phyloP scores from a whole-genome alignment of 2,113 vertebrate species.

The Orycteropus afer region DNA sequence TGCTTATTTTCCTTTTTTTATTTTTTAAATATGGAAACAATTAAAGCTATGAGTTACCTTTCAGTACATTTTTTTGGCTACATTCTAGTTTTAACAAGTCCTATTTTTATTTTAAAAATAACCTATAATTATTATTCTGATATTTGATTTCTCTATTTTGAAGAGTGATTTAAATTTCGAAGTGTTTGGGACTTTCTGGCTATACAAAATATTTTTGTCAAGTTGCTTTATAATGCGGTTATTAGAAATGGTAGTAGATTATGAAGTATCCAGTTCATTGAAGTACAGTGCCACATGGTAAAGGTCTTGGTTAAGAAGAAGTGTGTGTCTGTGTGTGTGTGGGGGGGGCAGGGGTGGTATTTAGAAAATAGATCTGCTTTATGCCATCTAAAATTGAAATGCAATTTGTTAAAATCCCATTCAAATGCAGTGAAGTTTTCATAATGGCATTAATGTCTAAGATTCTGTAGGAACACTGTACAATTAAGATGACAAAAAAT shows the following conservation, averaged over 20 bases:
- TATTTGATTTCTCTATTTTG: neutral
- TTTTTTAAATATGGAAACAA: too few species aligned
- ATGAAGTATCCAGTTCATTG: neutral
- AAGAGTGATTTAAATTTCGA: conserved; percentile 42
- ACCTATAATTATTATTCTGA: neutral
- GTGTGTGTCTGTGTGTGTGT: neutral
- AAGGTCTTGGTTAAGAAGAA: neutral
- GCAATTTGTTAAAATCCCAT: neutral
- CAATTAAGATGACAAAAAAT: neutral
- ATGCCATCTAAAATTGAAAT: neutral
- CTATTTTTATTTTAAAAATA: neutral
- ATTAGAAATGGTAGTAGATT: neutral
- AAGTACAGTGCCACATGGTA: neutral
- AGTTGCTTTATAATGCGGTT: neutral
- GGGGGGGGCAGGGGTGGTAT: neutral
- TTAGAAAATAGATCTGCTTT: neutral
- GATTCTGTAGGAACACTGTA: neutral
- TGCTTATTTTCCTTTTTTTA: too few species aligned
- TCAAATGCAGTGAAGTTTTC: neutral
- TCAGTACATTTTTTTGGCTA: neutral
- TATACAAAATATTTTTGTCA: neutral
- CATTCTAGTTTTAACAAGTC: neutral
- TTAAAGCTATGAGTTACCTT: too few species aligned
- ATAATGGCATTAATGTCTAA: neutral
- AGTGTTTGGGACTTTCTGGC: neutral